Evolutionary conservation across 2,113 vertebrate species (phyloP).

Genomic region (Regulus satrapa): DNA sequence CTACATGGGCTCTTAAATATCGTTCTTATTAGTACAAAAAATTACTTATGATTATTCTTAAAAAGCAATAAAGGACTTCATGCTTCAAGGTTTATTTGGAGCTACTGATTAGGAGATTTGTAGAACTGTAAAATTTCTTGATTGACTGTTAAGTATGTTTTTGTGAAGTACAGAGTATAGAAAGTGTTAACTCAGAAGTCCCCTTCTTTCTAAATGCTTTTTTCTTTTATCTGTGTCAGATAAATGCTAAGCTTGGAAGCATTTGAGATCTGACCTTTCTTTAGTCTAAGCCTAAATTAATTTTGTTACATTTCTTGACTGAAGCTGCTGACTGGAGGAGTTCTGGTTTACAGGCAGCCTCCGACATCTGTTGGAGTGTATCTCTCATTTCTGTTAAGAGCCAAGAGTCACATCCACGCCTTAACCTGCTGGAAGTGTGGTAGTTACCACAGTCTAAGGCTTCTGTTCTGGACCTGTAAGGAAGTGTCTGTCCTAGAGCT

Average conservation of each 20-base stretch:
- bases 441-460: not conserved
- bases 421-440: not conserved
- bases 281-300: not conserved
- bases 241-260: not conserved
- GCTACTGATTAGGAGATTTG: not conserved
- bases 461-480: not conserved
- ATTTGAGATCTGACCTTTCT: not conserved
- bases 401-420: not conserved
- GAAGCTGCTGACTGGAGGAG: not conserved
- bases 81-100: not conserved
- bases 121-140: not conserved
- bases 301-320: not conserved
- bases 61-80: not conserved
- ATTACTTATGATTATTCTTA: not conserved
- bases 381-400: not conserved
- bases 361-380: not conserved
- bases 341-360: not conserved
- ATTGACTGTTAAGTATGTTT: not conserved
- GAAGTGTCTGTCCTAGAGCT: not conserved
- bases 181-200: not conserved
- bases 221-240: not conserved
- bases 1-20: rapidly evolving
- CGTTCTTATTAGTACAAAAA: not conserved
- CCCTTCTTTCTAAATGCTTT: not conserved
- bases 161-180: not conserved